Evolutionary conservation across 1,140 invertebrate species (phyloP).

Genomic region (Lepidurus couesii): DNA sequence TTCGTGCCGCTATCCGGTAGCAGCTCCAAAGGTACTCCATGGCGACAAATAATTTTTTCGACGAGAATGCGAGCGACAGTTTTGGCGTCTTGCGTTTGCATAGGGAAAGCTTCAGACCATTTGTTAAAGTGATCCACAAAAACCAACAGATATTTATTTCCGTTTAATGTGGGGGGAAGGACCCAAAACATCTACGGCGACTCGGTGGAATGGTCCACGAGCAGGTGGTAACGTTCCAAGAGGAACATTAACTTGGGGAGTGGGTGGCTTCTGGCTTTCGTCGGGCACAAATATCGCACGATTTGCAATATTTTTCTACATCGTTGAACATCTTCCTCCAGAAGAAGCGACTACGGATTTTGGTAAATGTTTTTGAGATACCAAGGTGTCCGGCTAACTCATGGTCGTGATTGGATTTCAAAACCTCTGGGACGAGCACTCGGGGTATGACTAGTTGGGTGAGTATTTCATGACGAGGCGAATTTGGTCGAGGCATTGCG

Average conservation of each 20-base stretch:
- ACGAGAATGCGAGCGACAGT: too few species aligned
- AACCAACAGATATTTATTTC: too few species aligned
- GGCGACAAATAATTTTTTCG: slow-evolving; percentile 46
- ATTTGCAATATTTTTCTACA: too few species aligned
- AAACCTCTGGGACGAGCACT: not conserved
- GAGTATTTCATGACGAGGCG: not conserved
- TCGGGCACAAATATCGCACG: too few species aligned
- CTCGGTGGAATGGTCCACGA: not conserved
- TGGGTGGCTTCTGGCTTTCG: not conserved
- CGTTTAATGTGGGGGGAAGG: too few species aligned
- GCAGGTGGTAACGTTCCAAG: not conserved
- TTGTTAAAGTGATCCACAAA: too few species aligned
- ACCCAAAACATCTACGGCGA: not conserved
- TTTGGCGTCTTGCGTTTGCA: not conserved
- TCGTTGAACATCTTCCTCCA: too few species aligned
- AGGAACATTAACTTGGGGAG: not conserved
- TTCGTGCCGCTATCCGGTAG: too few species aligned
- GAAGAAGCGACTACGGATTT: too few species aligned
- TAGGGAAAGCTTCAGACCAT: not conserved
- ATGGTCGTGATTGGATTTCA: not conserved
- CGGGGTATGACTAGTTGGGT: not conserved
- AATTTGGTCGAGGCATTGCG: not conserved
- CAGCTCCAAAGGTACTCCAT: too few species aligned
- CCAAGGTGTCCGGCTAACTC: too few species aligned
- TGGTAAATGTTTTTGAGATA: too few species aligned